Conservation (phyloP, 2,113 vertebrate genomes). For the Pygoscelis antarcticus region DNA sequence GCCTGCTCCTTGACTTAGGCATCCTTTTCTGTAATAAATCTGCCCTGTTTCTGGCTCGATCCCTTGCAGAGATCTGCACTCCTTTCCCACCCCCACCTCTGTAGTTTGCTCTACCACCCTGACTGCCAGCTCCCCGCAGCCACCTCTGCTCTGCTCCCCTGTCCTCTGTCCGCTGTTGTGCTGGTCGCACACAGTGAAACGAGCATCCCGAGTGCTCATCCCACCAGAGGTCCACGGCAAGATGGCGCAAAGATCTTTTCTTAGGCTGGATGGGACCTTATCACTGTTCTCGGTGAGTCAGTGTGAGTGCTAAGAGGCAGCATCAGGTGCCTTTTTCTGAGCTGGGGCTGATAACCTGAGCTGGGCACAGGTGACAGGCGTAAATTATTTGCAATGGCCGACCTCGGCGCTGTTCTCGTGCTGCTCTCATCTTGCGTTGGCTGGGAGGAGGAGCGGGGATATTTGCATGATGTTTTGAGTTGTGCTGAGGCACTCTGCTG, state of each 20-base stretch:
- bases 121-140: not conserved
- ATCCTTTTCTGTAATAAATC: not conserved
- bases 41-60: not conserved
- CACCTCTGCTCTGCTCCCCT: not conserved
- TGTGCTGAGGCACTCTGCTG: not conserved
- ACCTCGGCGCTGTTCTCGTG: not conserved
- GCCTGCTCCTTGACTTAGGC: rapidly evolving
- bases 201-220: not conserved
- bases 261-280: not conserved
- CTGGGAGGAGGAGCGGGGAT: not conserved
- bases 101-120: not conserved
- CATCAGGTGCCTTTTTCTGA: not conserved
- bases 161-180: not conserved
- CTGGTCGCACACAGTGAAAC: not conserved
- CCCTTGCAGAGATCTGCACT: not conserved
- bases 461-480: not conserved
- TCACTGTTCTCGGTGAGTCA: not conserved
- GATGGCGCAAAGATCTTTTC: not conserved
- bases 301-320: not conserved
- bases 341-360: not conserved
- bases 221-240: rapidly evolving
- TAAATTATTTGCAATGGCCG: not conserved
- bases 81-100: not conserved
- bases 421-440: not conserved
- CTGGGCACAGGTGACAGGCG: not conserved